phyloP scores from a whole-genome alignment of 2,113 vertebrate species.

The Girardinichthys multiradiatus region DNA sequence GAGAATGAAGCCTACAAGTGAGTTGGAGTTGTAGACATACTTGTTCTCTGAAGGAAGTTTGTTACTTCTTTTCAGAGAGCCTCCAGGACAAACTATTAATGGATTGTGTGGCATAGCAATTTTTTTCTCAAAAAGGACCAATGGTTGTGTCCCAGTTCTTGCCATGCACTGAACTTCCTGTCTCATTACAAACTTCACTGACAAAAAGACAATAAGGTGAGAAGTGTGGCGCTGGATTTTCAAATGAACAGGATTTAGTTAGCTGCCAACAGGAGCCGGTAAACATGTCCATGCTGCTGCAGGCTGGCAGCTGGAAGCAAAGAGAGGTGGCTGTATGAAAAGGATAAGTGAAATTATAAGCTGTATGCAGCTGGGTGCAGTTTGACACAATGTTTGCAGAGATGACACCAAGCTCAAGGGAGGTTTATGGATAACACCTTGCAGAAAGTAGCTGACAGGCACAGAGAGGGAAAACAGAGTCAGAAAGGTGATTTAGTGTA shows the following conservation, averaged over 20 bases:
- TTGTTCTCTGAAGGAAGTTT: slow-evolving; percentile 16
- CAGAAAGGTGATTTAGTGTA: slow-evolving; percentile 36
- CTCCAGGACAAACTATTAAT: too few relatives aligned
- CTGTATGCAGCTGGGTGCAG: slow-evolving; percentile 17
- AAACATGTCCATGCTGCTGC: slow-evolving; percentile 31
- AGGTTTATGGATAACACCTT: slow-evolving; percentile 15
- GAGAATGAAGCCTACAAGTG: neutral
- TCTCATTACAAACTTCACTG: too few relatives aligned
- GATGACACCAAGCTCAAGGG: slow-evolving; percentile 24
- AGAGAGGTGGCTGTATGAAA: slow-evolving; percentile 39
- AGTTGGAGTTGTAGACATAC: neutral
- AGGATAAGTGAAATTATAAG: slow-evolving; percentile 54
- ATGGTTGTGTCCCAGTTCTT: too few relatives aligned
- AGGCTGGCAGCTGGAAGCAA: slow-evolving; percentile 21
- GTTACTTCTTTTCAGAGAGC: neutral
- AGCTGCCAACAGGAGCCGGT: slow-evolving; percentile 16
- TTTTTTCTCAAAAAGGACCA: too few relatives aligned
- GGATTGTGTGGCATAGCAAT: too few relatives aligned
- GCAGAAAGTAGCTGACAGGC: slow-evolving; percentile 25
- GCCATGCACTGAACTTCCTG: too few relatives aligned
- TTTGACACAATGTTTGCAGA: slow-evolving; percentile 36
- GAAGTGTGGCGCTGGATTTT: slow-evolving; percentile 9
- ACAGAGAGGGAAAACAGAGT: slow-evolving; percentile 23
- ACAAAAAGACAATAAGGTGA: neutral
- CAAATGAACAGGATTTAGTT: slow-evolving; percentile 13